Conservation (phyloP, 2,797 vertebrate species). For the Halcyon chelicuti region DNA sequence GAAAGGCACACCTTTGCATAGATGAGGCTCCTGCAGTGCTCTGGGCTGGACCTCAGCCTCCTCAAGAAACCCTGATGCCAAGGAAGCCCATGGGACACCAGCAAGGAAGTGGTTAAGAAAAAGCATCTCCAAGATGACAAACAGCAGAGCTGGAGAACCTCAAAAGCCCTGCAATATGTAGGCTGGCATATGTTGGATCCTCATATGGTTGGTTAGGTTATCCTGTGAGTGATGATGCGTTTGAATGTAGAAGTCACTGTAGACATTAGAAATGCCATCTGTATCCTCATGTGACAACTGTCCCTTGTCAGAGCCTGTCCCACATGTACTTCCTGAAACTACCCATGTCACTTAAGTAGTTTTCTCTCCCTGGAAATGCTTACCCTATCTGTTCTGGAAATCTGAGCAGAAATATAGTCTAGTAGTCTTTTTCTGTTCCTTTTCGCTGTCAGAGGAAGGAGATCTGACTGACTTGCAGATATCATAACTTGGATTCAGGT, state of each 20-base stretch:
- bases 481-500: neutral
- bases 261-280: constrained; percentile 20
- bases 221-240: neutral
- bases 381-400: neutral
- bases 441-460: neutral
- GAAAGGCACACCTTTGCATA: neutral
- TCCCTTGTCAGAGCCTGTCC: constrained; percentile 13
- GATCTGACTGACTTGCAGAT: neutral
- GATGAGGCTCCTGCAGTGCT: neutral
- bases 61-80: neutral
- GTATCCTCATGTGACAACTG: neutral
- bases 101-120: neutral
- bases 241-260: neutral
- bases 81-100: neutral
- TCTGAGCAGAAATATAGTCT: neutral
- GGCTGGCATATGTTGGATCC: neutral
- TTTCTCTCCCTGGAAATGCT: neutral
- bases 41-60: neutral
- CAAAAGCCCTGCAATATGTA: neutral
- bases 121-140: neutral
- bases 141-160: neutral
- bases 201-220: neutral
- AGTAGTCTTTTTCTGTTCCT: neutral
- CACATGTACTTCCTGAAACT: neutral
- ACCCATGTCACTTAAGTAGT: neutral